These are phyloP conservation scores for Trachymyrmex cornetzi DNA, from an alignment of 1,140 invertebrate genomes.

Conservation along the genomic window DNA sequence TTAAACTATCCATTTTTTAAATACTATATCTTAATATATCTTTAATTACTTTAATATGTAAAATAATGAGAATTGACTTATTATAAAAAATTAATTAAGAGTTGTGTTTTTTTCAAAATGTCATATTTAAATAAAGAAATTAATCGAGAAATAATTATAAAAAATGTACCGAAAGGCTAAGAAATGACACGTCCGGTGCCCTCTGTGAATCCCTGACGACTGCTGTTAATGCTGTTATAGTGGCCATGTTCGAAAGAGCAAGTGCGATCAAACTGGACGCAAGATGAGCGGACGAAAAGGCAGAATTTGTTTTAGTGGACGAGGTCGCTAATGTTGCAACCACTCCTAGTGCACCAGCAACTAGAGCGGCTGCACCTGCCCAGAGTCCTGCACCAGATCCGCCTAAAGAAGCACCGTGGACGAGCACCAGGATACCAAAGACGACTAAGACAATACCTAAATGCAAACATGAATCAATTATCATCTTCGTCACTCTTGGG, in stretches of 20 bases:
- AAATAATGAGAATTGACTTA: background rate
- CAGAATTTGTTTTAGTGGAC: conserved; percentile 76
- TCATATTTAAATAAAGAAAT: background rate
- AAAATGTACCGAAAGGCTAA: conserved; percentile 78
- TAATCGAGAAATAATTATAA: background rate
- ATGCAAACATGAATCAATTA: background rate
- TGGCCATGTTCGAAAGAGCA: conserved; percentile 84
- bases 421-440: conserved; percentile 85
- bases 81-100: background rate
- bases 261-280: conserved; percentile 84
- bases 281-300: conserved; percentile 83
- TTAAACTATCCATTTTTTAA: background rate
- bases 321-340: conserved; percentile 82
- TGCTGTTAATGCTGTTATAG: conserved; percentile 84
- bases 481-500: background rate
- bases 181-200: conserved; percentile 79
- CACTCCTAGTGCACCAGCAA: conserved; percentile 83
- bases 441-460: conserved; percentile 85
- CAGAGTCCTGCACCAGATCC: conserved; percentile 86
- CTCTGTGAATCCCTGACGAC: conserved; percentile 84
- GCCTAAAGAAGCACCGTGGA: conserved; percentile 85
- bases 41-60: background rate
- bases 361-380: conserved; percentile 86
- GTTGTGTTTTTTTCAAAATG: background rate
- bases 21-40: background rate